Evolutionary conservation across 2,888 invertebrate species (phyloP).

Genomic region (Hirtodrosophila cameraria): DNA sequence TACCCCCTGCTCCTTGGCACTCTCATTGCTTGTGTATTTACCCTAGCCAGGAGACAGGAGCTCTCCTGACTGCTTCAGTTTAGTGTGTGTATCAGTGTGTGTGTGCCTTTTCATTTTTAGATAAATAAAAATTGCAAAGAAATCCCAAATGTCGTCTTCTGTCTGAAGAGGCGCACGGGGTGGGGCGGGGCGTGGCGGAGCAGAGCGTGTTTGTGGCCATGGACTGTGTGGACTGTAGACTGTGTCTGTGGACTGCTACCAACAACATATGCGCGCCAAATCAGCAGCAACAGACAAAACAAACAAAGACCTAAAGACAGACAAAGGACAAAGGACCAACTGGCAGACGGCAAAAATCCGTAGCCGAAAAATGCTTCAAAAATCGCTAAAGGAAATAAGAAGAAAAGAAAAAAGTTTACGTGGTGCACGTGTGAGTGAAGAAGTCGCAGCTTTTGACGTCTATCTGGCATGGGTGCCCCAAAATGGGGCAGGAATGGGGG

Average conservation of each 20-base stretch:
- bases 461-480: not conserved
- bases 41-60: conserved; percentile 13
- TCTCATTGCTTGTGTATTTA: conserved; percentile 11
- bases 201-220: not conserved
- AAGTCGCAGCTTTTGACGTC: conserved; percentile 20
- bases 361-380: conserved; percentile 57
- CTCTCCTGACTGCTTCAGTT: conserved; percentile 18
- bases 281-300: conserved; percentile 75
- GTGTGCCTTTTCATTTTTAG: conserved; percentile 65
- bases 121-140: conserved; percentile 70
- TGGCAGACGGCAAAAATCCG: conserved; percentile 24
- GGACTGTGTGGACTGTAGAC: too few species aligned
- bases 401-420: conserved; percentile 60
- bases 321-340: conserved; percentile 39
- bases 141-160: conserved; percentile 60
- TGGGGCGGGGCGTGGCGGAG: not conserved
- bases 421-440: conserved; percentile 49
- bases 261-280: conserved; percentile 76
- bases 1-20: not conserved
- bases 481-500: rapidly evolving
- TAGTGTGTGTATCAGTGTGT: conserved; percentile 10
- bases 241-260: conserved; percentile 7
- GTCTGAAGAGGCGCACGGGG: conserved; percentile 9
- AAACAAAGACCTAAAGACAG: conserved; percentile 72
- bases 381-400: conserved; percentile 51